phyloP scores from a whole-genome alignment of 2,113 vertebrate species.

The Nyctibius bracteatus region DNA sequence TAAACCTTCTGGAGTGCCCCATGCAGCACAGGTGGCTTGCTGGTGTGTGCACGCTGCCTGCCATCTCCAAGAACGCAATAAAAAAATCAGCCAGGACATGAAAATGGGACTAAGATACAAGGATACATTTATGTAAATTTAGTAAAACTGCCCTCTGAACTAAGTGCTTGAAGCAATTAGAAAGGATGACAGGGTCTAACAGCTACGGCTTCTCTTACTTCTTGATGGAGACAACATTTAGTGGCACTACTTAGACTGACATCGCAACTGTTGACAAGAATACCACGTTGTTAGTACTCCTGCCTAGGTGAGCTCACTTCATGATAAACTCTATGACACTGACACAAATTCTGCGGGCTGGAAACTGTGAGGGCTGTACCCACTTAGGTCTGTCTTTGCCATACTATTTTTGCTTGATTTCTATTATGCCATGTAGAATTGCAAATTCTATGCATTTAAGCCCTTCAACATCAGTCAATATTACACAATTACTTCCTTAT shows the following conservation, averaged over 20 bases:
- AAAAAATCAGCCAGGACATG: background rate
- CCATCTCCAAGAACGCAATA: background rate
- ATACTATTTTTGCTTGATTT: background rate
- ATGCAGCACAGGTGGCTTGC: background rate
- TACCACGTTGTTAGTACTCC: background rate
- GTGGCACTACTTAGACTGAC: background rate
- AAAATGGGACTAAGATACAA: background rate
- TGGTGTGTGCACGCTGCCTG: accelerated
- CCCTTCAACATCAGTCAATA: background rate
- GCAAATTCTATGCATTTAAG: background rate
- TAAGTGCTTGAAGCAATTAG: background rate
- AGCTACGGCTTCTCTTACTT: background rate
- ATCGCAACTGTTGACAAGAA: accelerated
- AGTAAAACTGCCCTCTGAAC: background rate
- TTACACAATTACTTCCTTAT: background rate
- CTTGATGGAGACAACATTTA: background rate
- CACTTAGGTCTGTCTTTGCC: background rate
- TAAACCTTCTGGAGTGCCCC: background rate
- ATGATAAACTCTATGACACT: background rate
- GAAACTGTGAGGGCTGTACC: background rate
- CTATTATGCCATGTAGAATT: background rate
- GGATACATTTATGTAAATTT: background rate
- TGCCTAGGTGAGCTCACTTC: background rate
- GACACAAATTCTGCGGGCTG: background rate
- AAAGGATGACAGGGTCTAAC: background rate